These are phyloP conservation scores for Excalfactoria chinensis DNA, from an alignment of 2,113 vertebrate genomes.

Conservation along the genomic window DNA sequence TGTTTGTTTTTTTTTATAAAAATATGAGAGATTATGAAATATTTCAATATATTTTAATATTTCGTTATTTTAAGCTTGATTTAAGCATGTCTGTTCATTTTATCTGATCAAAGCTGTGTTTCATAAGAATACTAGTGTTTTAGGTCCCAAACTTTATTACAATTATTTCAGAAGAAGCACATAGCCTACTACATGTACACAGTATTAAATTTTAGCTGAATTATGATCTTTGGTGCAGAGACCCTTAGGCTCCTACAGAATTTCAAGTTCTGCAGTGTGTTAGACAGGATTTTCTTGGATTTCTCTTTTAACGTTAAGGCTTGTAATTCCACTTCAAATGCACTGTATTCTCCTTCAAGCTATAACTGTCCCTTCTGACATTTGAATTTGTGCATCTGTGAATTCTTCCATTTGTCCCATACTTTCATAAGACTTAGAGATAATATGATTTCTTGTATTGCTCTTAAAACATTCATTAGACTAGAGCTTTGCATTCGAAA, in stretches of 20 bases:
- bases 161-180: not conserved
- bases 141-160: not conserved
- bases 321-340: not conserved
- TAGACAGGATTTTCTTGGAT: not conserved
- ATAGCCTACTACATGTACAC: not conserved
- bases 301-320: not conserved
- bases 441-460: not conserved
- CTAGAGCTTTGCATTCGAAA: slow-evolving; percentile 1
- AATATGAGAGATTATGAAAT: not conserved
- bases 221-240: not conserved
- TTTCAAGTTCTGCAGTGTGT: not conserved
- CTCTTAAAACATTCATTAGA: slow-evolving; percentile 24
- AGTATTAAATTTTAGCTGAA: not conserved
- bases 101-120: not conserved
- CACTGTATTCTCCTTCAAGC: not conserved
- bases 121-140: not conserved
- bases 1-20: not conserved
- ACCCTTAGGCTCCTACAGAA: not conserved
- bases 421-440: not conserved
- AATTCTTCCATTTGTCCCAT: not conserved
- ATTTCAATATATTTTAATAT: too few species aligned
- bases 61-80: not conserved
- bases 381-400: not conserved
- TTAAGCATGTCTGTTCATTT: not conserved
- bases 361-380: not conserved